Percentiles rank a stretch among this genome's conserved stretches.
These are phyloP conservation scores for Timandra comae DNA, from an alignment of 2,888 invertebrate species.

Conservation along the genomic window DNA sequence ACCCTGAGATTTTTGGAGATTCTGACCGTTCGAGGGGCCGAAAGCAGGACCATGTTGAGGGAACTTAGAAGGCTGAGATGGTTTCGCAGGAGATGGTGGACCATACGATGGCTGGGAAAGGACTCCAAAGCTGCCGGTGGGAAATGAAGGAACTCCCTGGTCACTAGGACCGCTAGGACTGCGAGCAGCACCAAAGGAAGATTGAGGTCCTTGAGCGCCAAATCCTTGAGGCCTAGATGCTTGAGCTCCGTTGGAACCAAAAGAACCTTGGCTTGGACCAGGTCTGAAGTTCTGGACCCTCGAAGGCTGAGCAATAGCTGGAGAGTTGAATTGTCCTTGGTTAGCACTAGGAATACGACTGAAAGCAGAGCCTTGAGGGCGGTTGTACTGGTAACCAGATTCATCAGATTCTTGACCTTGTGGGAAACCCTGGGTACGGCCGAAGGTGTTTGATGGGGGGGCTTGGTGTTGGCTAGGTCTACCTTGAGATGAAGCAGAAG, in stretches of 20 bases:
- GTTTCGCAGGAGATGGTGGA: too few species aligned
- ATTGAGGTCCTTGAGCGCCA: slow-evolving; percentile 1
- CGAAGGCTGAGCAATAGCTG: too few species aligned
- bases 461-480: slow-evolving; percentile 5
- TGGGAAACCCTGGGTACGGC: neutral
- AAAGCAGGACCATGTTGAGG: slow-evolving; percentile 7
- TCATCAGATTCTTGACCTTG: slow-evolving; percentile 19
- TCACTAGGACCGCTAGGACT: too few species aligned
- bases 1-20: slow-evolving; percentile 16
- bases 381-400: slow-evolving; percentile 33
- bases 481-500: neutral
- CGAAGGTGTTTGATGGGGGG: too few species aligned
- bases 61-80: slow-evolving; percentile 11
- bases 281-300: too few species aligned
- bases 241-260: slow-evolving; percentile 6
- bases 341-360: neutral
- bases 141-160: too few species aligned
- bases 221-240: neutral
- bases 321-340: neutral
- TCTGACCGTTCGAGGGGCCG: slow-evolving; percentile 8
- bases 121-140: too few species aligned
- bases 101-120: too few species aligned
- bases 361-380: slow-evolving; percentile 20
- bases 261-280: slow-evolving; percentile 13
- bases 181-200: slow-evolving; percentile 12